Conservation (phyloP, 2,113 vertebrate species). For the Serinus canaria region DNA sequence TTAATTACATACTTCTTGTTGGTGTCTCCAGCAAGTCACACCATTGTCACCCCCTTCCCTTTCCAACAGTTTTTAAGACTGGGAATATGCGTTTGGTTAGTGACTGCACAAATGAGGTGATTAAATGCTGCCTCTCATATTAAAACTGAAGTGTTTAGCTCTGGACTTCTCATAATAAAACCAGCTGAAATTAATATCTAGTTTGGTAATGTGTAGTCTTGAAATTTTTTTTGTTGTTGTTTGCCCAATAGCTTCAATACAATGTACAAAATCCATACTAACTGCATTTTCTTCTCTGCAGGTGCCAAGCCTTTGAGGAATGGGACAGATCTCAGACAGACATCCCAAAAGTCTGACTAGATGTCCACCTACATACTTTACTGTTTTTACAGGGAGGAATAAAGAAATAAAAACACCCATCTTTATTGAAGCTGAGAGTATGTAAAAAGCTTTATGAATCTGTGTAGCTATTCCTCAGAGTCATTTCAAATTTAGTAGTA, state of each 20-base stretch:
- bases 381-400: background rate
- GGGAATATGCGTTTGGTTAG: background rate
- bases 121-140: background rate
- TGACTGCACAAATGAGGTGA: background rate
- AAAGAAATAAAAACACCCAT: background rate
- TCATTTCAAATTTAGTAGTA: conserved; percentile 27
- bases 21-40: background rate
- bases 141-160: background rate
- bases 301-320: background rate
- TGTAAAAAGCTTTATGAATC: background rate
- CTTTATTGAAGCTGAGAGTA: background rate
- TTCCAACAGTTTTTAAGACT: background rate
- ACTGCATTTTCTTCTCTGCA: background rate
- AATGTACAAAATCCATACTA: background rate
- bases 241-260: background rate
- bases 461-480: background rate
- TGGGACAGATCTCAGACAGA: background rate
- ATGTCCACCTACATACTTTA: background rate
- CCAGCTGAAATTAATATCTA: background rate
- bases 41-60: background rate
- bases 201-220: background rate
- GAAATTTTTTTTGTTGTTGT: background rate
- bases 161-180: background rate
- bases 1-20: background rate
- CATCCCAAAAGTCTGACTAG: background rate